Percentiles rank a stretch among this genome's conserved stretches.
These are phyloP conservation scores for Psittacula cyanocephala DNA, from an alignment of 2,113 vertebrate genomes.

Conservation along the genomic window DNA sequence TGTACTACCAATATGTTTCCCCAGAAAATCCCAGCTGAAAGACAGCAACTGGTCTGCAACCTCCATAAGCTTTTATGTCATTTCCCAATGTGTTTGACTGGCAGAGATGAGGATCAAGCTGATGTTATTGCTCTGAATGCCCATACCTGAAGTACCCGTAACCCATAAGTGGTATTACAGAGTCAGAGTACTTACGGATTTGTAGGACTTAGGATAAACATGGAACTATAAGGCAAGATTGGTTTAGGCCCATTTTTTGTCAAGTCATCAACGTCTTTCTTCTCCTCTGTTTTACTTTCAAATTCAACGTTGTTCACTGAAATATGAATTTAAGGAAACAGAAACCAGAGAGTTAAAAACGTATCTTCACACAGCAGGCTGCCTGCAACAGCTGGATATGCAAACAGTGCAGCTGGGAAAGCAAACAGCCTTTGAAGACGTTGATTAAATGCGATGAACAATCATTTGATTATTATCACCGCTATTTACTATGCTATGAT, in stretches of 20 bases:
- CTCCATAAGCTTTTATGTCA: background rate
- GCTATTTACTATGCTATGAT: background rate
- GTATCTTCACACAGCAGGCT: background rate
- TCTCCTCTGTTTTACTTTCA: slow-evolving; percentile 87
- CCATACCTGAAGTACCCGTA: background rate
- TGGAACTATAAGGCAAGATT: slow-evolving; percentile 93
- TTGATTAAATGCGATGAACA: slow-evolving; percentile 26
- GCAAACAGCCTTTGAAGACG: background rate
- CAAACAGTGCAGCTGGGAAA: slow-evolving; percentile 20
- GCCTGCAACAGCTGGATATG: slow-evolving; percentile 32
- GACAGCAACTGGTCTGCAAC: background rate
- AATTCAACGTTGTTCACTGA: slow-evolving; percentile 88
- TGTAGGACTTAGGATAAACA: slow-evolving; percentile 91
- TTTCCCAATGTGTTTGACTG: background rate
- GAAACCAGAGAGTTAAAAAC: background rate
- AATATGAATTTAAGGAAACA: background rate
- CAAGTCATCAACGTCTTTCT: slow-evolving; percentile 82
- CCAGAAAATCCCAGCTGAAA: background rate
- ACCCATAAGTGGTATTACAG: fast-evolving
- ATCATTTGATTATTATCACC: background rate
- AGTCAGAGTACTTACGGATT: slow-evolving; percentile 85
- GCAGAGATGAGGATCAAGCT: background rate
- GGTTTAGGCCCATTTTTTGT: slow-evolving; percentile 80
- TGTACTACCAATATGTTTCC: background rate
- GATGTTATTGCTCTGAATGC: background rate